These are phyloP conservation scores for Apodemia hepburni DNA, from an alignment of 2,888 invertebrate species.

Conservation along the genomic window DNA sequence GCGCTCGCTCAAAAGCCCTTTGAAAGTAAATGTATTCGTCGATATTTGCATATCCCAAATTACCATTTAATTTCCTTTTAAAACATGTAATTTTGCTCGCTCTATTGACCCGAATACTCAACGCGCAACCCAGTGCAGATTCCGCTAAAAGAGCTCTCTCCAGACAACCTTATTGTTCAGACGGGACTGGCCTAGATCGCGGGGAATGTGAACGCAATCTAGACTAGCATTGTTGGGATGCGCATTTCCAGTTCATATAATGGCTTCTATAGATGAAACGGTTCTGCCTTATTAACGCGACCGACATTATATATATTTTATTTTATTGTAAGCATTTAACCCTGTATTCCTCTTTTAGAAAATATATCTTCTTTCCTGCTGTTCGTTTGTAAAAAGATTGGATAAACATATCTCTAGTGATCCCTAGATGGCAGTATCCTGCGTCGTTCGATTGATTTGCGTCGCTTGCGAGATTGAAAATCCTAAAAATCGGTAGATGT, in stretches of 20 bases:
- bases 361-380: too few relatives aligned
- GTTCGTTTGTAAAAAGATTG: too few relatives aligned
- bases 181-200: conserved; percentile 57
- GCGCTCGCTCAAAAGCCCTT: conserved; percentile 21
- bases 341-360: too few relatives aligned
- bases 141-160: conserved; percentile 58
- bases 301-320: conserved; percentile 20
- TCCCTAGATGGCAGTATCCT: too few relatives aligned
- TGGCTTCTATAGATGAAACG: conserved; percentile 15
- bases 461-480: too few relatives aligned
- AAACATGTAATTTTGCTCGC: conserved; percentile 54
- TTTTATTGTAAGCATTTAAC: background rate
- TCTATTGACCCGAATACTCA: conserved; percentile 64
- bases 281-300: conserved; percentile 17
- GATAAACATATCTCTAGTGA: too few relatives aligned
- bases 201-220: conserved; percentile 72
- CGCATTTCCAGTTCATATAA: conserved; percentile 39
- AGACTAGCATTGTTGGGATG: conserved; percentile 62
- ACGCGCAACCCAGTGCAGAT: conserved; percentile 59
- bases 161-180: conserved; percentile 59
- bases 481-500: too few relatives aligned
- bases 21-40: conserved; percentile 30
- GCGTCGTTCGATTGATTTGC: too few relatives aligned
- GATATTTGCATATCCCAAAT: conserved; percentile 30
- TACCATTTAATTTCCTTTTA: conserved; percentile 33